Evolutionary conservation across 2,888 invertebrate species (phyloP).

Genomic region (Andricus curvator): DNA sequence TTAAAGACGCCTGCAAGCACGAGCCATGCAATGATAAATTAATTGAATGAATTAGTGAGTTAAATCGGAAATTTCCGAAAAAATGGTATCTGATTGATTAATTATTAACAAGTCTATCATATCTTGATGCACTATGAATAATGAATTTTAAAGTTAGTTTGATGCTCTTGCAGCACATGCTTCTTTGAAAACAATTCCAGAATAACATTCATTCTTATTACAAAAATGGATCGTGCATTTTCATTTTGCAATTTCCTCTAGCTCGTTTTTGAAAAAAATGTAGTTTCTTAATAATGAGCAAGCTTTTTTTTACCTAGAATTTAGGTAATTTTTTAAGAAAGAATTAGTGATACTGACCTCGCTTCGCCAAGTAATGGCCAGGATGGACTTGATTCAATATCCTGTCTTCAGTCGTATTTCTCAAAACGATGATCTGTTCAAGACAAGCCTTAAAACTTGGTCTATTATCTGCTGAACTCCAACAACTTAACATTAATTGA

Average conservation of each 20-base stretch:
- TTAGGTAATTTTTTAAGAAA: not conserved
- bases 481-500: slow-evolving; percentile 91
- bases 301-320: not conserved
- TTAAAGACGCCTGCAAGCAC: slow-evolving; percentile 86
- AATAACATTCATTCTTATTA: not conserved
- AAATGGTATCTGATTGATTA: not conserved
- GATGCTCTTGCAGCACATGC: not conserved
- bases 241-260: not conserved
- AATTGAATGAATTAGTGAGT: slow-evolving; percentile 62
- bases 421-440: slow-evolving; percentile 77
- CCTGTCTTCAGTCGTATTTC: slow-evolving; percentile 70
- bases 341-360: slow-evolving; percentile 62
- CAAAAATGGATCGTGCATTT: not conserved
- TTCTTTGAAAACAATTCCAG: not conserved
- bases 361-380: slow-evolving; percentile 71
- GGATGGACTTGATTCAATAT: slow-evolving; percentile 72
- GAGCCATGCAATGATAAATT: slow-evolving; percentile 75
- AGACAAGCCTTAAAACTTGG: slow-evolving; percentile 93
- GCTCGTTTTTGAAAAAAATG: not conserved
- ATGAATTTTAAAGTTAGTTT: not conserved
- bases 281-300: not conserved
- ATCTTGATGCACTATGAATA: not conserved
- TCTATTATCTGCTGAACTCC: slow-evolving; percentile 90
- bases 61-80: slow-evolving; percentile 41
- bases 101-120: not conserved